Evolutionary conservation across 2,888 invertebrate genomes (phyloP), one percentile per base, ranked within the genome.

Genomic region (Eilema griseolum): DNA sequence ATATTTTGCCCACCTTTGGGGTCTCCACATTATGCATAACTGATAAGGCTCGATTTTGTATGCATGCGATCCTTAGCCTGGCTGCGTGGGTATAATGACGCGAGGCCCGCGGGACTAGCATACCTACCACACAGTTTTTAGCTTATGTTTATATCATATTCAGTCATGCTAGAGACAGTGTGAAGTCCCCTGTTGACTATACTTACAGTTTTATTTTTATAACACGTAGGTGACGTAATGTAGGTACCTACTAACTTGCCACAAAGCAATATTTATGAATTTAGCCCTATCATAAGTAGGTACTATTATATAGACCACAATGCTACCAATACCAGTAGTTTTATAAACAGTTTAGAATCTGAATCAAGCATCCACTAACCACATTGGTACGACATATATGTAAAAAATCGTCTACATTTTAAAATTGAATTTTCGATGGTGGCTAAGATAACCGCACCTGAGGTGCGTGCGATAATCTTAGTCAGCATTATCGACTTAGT

Each of bases 21-120:
- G 93, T 90, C 92, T 90, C 92, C 90, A 91, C 93, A 95, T 95
- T 95, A 95, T 95, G 95, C 95, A 95, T 95, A 95, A 94, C 95
- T 90, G 94, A 95, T 95, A 94, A 95, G 95, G 95, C 89, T 84
- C 90, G 84, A 95, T 95, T 95, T 90, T 89, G 95, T 95, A 95
- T 95, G 95, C 95, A 95, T 95, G 88, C 93, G 95, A 93, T 95
- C 94, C 95, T 93, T 93, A 92, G 92, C 89, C 85, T 78, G 75
- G 84, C 85, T 84, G 86, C 86, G 88, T 83, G 82, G 77, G 86
- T 84, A 85, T 93, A 94, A 94, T 93, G 92, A 92, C 91, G 89
- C 88, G 70, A 77, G 74, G 81, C 93, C 88, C 92, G 74, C 74
- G 93, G 92, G 94, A 86, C 81, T 89, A 83, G 77, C 77, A 81